These are phyloP conservation scores for Falco novaeseelandiae DNA, from an alignment of 2,797 vertebrate genomes.

Conservation along the genomic window DNA sequence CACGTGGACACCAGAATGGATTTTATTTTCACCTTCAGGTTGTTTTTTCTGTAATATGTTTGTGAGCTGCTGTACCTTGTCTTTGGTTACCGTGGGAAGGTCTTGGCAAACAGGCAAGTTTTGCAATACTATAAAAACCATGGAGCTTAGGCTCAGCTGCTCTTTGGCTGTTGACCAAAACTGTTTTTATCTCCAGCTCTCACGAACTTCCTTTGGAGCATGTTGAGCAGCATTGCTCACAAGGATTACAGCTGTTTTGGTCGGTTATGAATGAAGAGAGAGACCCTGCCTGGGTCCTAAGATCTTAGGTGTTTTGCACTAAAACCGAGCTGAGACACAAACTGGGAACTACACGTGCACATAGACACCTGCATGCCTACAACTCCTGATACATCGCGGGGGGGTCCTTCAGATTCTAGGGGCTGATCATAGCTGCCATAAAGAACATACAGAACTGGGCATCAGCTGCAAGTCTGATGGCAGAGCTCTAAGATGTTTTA, in stretches of 20 bases:
- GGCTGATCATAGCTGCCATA: not conserved
- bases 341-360: fast-evolving
- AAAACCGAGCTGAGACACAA: not conserved
- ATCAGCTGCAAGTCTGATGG: not conserved
- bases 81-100: not conserved
- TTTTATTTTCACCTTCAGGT: not conserved
- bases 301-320: not conserved
- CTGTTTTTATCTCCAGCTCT: constrained; percentile 27
- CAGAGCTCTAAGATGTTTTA: not conserved
- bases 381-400: not conserved
- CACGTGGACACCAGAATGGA: not conserved
- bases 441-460: not conserved
- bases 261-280: not conserved
- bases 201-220: not conserved
- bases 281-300: not conserved
- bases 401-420: not conserved
- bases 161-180: constrained; percentile 15
- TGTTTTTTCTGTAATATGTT: not conserved
- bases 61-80: not conserved
- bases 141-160: not conserved
- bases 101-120: not conserved
- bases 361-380: fast-evolving
- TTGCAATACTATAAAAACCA: not conserved
- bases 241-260: not conserved
- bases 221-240: fast-evolving